Percentiles rank a stretch among this genome's conserved stretches.
Evolutionary conservation across 2,113 vertebrate species (phyloP).

Genomic region (Tympanuchus pallidicinctus): DNA sequence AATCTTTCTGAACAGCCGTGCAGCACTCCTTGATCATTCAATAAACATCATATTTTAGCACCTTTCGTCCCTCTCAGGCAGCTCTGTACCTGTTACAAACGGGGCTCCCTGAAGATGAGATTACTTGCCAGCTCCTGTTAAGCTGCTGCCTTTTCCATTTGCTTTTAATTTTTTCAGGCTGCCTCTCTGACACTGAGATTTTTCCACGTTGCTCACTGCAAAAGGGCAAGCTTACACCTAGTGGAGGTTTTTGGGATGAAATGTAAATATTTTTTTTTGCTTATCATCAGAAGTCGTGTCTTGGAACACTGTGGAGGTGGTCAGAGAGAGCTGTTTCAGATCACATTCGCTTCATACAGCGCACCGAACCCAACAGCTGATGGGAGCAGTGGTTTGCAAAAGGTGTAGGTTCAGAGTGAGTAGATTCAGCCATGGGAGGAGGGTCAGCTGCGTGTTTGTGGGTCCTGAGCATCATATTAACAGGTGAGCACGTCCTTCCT

Average conservation of each 20-base stretch:
- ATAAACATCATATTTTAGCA: constrained; percentile 41
- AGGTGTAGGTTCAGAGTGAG: neutral
- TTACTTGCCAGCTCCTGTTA: neutral
- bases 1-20: constrained; percentile 52
- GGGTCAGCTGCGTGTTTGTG: neutral
- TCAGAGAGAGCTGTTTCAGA: neutral
- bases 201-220: neutral
- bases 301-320: neutral
- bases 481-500: neutral
- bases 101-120: neutral
- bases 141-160: neutral
- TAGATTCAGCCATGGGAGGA: rapidly evolving
- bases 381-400: neutral
- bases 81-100: neutral
- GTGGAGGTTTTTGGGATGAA: neutral
- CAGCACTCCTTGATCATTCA: constrained; percentile 28
- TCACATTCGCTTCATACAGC: too few species aligned
- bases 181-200: neutral
- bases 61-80: constrained; percentile 5
- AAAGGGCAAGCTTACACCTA: neutral
- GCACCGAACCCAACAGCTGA: rapidly evolving
- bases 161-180: neutral
- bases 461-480: neutral
- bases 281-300: neutral
- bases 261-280: neutral